phyloP scores from a whole-genome alignment of 2,113 vertebrate genomes.

The Muntiacus reevesi region DNA sequence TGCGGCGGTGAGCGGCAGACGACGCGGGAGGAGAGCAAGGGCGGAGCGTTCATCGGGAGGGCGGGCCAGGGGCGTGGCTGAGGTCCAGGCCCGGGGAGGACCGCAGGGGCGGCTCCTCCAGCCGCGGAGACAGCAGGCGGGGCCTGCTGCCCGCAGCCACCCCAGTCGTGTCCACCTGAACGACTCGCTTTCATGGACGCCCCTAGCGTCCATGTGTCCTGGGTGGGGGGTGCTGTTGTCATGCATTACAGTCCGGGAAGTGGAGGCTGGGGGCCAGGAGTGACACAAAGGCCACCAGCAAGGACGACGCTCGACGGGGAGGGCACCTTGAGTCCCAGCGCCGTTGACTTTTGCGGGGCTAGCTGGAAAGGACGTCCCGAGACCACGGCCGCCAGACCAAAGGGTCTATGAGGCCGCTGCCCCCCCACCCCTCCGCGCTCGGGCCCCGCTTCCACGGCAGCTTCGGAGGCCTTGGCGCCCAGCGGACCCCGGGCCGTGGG shows the following conservation, averaged over 20 bases:
- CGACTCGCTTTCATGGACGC: accelerated
- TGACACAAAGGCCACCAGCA: background rate
- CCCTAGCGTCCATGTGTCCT: no score
- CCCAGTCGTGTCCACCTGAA: no score
- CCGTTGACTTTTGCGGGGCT: background rate
- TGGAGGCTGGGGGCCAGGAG: background rate
- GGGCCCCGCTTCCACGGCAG: background rate
- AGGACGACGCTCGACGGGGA: background rate
- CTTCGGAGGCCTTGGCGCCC: background rate
- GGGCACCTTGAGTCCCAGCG: background rate
- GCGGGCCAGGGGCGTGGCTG: background rate
- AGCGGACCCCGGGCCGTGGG: background rate
- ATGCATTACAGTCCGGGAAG: background rate
- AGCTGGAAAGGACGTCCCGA: background rate
- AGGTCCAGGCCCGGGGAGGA: background rate
- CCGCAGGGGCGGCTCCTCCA: accelerated
- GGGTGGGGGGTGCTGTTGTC: no score
- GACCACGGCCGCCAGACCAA: background rate
- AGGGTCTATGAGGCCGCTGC: background rate
- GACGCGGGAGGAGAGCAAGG: background rate
- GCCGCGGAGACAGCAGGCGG: background rate
- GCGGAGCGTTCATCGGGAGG: background rate
- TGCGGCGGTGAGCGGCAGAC: background rate
- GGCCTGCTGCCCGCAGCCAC: accelerated
- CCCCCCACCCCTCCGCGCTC: accelerated